Evolutionary conservation across 2,888 invertebrate species (phyloP), one percentile per base, ranked within the genome.

Genomic region (Drosophila hamatofila): DNA sequence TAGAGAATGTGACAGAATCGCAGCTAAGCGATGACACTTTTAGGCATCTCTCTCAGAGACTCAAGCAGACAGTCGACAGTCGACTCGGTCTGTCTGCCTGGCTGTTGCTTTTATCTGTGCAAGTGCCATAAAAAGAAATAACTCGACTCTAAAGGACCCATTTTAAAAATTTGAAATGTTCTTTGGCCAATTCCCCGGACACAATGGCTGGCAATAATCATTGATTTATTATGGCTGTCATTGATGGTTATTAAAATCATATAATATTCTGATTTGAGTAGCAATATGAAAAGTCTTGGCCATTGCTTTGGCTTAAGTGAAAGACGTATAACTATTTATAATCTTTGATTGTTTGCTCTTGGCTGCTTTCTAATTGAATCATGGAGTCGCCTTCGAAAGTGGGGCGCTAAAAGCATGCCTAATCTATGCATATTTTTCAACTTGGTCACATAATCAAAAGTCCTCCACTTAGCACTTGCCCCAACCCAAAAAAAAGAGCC

Each of bases 191-290:
- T 69, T 69, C 64, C 66, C 69, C 42, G 56, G 77, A 89, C 89
- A 90, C 90, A 89, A 78, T 35, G 80, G n/a, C 6, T 48, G 81
- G 90, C 91, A 86, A 91, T 91, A 89, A 90, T 90, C 89, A 90
- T 91, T 92, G 91, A 92, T 92, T 92, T 92, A 92, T 92, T 59
- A 72, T 49, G 89, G 89, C 87, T 83, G 83, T 81, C 81, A 76
- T 73, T 91, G 79, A 71, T 78, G 83, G 81, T 90, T 92, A 92
- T 92, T 92, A 91, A 92, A 92, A 90, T 85, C 86, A 81, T 89
- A 89, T 90, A 44, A 51, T 67, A 73, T 73, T 48, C 39, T 67
- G 57, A 67, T 48, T 35, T 58, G 37, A 42, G 49, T 35, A 44
- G 30, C 5, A 30, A 18, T 9, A 7, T 33, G 7, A 27, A 44